phyloP scores from a whole-genome alignment of 2,113 vertebrate species.

The Murina feae region DNA sequence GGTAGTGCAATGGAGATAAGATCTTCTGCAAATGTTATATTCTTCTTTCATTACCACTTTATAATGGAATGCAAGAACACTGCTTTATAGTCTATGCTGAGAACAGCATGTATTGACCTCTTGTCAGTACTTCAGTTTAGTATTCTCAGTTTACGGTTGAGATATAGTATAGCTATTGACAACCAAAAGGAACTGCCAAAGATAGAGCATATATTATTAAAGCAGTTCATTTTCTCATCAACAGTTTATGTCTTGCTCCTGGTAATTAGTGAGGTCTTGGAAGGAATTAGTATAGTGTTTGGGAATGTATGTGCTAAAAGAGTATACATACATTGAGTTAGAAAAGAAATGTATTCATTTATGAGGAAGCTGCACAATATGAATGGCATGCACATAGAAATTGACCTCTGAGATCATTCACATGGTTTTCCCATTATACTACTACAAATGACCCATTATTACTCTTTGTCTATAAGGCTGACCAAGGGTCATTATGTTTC shows the following conservation, averaged over 20 bases:
- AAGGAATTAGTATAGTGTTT: constrained; percentile 57
- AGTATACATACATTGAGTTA: constrained; percentile 35
- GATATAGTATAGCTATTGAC: constrained; percentile 43
- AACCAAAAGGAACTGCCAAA: constrained; percentile 47
- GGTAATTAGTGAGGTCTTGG: constrained; percentile 53
- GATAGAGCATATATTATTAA: constrained; percentile 62
- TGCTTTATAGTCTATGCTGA: not conserved
- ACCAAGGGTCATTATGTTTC: constrained; percentile 61
- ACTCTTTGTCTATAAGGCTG: constrained; percentile 43
- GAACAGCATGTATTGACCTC: constrained; percentile 1
- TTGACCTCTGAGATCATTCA: constrained; percentile 62
- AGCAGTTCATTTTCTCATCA: constrained; percentile 63
- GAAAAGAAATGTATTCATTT: constrained; percentile 62
- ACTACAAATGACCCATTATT: constrained; percentile 57
- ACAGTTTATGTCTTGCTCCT: constrained; percentile 49
- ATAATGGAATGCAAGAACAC: constrained; percentile 36
- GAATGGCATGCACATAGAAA: constrained; percentile 60
- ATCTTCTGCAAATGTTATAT: not conserved
- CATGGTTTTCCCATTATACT: constrained; percentile 39
- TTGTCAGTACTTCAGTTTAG: constrained; percentile 35
- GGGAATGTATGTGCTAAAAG: constrained; percentile 37
- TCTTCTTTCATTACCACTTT: constrained; percentile 20
- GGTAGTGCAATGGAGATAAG: not conserved
- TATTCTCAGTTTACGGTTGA: constrained; percentile 40
- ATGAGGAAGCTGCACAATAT: constrained; percentile 47